Evolutionary conservation across 2,888 invertebrate species (phyloP), one percentile per base, ranked within the genome.

Genomic region (Tribolium freemani): DNA sequence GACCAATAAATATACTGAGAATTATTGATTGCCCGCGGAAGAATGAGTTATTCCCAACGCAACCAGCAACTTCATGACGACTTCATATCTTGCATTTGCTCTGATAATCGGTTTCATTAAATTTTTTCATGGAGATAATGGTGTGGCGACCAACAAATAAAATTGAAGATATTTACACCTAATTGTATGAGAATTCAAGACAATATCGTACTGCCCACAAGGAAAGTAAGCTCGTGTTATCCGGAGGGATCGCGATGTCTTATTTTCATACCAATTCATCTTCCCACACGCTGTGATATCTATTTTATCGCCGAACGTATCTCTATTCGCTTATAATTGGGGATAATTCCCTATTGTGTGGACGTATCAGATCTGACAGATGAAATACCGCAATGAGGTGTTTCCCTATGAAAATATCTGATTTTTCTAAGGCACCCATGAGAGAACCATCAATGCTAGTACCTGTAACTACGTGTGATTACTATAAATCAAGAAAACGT

Each of bases 291-390:
- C 79, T 77, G 80, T 71, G 78, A 77, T 78, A 79, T 76, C 77
- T 77, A 74, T 78, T 77, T 80, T 80, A 79, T 80, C 80, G 69
- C 31, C 69, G 69, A 71, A 78, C 80, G 78, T 73, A 82, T 82
- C 81, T 82, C 78, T 78, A 82, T 82, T 82, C 81, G 79, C 76
- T 79, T 82, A 82, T 82, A 83, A 83, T 83, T 83, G 82, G 80
- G 82, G 83, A 82, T 83, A 82, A 83, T 82, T 83, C 78, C 77
- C 75, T 77, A 81, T 83, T 83, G 81, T 82, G 75, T 46, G 16
- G 48, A 60, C 63, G 63, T 51, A 51, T 51, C 63, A 51, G 63
- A 63, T 61, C 61, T 38, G 58, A 45, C 58, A 21, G 58, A 45
- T 8, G 30, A 30, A 58, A 56, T 38, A 21, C 16, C 61, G 45